phyloP scores from a whole-genome alignment of 2,888 invertebrate genomes.

The Periphyllus acericola region DNA sequence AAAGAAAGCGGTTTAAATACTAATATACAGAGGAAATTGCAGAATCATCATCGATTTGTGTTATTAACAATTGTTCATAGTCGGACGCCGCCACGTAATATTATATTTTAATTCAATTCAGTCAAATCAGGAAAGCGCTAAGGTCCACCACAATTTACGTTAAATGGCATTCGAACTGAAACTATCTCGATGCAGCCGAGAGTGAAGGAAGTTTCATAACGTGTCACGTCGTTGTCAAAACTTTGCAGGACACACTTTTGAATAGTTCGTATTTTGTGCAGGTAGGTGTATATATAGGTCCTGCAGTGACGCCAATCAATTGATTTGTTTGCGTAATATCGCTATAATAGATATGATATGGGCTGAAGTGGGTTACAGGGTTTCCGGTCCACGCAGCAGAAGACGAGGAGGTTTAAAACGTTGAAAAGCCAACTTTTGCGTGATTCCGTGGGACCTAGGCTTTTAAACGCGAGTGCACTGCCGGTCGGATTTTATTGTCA shows the following conservation, averaged over 20 bases:
- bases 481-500: constrained; percentile 21
- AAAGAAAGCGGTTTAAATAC: no score
- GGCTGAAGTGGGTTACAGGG: constrained; percentile 1
- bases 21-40: no score
- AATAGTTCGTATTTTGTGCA: background rate
- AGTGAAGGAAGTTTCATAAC: background rate
- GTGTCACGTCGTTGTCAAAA: background rate
- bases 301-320: background rate
- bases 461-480: background rate
- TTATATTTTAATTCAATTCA: no score
- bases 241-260: background rate
- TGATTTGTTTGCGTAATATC: background rate
- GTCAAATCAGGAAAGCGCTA: no score
- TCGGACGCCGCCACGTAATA: no score
- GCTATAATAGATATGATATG: background rate
- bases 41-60: no score
- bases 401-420: background rate
- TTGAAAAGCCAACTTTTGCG: background rate
- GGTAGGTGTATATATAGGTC: no score
- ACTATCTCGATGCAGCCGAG: no score
- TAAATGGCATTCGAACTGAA: no score
- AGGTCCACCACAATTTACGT: no score
- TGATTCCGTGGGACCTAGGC: background rate
- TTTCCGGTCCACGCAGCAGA: background rate
- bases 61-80: no score